These are phyloP conservation scores for Lithophane leautieri DNA, from an alignment of 2,888 invertebrate genomes.

Conservation along the genomic window DNA sequence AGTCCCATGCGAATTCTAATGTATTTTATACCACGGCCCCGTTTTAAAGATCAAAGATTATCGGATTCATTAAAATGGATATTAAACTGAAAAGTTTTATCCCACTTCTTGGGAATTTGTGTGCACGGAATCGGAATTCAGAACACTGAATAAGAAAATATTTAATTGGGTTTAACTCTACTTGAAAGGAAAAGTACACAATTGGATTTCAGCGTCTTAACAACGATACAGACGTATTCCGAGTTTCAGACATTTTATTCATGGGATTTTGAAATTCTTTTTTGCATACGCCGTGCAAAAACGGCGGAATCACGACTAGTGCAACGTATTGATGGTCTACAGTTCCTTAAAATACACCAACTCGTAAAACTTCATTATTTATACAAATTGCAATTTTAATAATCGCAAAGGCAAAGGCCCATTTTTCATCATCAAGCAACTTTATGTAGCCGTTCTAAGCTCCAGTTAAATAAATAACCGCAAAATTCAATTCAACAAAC, in stretches of 20 bases:
- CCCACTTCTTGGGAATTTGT: slow-evolving; percentile 34
- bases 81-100: slow-evolving; percentile 32
- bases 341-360: slow-evolving; percentile 1
- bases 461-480: slow-evolving; percentile 89
- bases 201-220: slow-evolving; percentile 14
- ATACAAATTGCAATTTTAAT: slow-evolving; percentile 57
- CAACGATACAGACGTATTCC: not conserved
- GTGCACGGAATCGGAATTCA: slow-evolving; percentile 10
- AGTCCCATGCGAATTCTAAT: slow-evolving; percentile 77
- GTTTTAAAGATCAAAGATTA: slow-evolving; percentile 59
- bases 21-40: slow-evolving; percentile 50
- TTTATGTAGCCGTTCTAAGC: slow-evolving; percentile 77
- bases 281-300: not conserved
- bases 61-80: slow-evolving; percentile 48
- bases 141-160: slow-evolving; percentile 34
- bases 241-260: not conserved
- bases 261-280: not conserved
- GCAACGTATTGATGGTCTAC: not conserved
- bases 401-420: slow-evolving; percentile 50
- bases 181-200: slow-evolving; percentile 17
- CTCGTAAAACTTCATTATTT: slow-evolving; percentile 49
- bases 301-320: not conserved
- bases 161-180: slow-evolving; percentile 26
- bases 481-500: slow-evolving; percentile 90
- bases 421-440: slow-evolving; percentile 67